Evolutionary conservation across 2,888 invertebrate genomes (phyloP).

Genomic region (Eumerus sabulonum): DNA sequence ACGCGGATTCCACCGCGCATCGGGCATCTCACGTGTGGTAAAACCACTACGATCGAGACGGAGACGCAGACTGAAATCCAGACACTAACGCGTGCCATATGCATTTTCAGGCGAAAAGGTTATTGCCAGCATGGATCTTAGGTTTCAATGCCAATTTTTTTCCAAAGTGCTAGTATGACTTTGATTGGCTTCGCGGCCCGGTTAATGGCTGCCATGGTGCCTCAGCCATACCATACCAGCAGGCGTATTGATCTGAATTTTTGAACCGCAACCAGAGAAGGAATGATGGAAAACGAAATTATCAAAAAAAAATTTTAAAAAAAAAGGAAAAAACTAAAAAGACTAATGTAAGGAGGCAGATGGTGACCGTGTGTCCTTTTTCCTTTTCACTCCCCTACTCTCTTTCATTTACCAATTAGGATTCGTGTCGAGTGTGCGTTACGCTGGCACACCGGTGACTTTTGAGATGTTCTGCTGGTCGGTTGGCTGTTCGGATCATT

Average conservation of each 20-base stretch:
- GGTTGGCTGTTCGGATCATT: no score
- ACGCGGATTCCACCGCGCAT: no score
- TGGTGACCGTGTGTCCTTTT: slow-evolving; percentile 53
- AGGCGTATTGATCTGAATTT: slow-evolving; percentile 45
- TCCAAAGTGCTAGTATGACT: slow-evolving; percentile 49
- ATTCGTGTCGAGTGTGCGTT: slow-evolving; percentile 30
- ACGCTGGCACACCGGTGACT: slow-evolving; percentile 22
- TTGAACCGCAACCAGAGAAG: slow-evolving; percentile 31
- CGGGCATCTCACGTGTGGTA: slow-evolving; percentile 58
- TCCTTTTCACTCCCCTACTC: not conserved
- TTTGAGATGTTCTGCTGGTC: slow-evolving; percentile 34
- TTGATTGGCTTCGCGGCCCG: slow-evolving; percentile 68
- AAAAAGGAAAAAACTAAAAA: slow-evolving; percentile 11
- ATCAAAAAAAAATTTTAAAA: no score
- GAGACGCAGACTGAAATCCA: slow-evolving; percentile 13
- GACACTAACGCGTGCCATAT: slow-evolving; percentile 66
- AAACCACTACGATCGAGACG: not conserved
- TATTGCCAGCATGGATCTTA: slow-evolving; percentile 35
- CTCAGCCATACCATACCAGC: slow-evolving; percentile 42
- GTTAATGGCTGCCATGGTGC: slow-evolving; percentile 47
- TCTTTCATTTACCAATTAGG: slow-evolving; percentile 25
- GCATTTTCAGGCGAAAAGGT: slow-evolving; percentile 50
- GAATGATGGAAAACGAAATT: no score
- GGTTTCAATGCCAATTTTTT: slow-evolving; percentile 61
- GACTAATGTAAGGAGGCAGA: slow-evolving; percentile 37